These are phyloP conservation scores for Lepisosteus oculatus DNA, from an alignment of 2,113 vertebrate genomes.

Conservation along the genomic window DNA sequence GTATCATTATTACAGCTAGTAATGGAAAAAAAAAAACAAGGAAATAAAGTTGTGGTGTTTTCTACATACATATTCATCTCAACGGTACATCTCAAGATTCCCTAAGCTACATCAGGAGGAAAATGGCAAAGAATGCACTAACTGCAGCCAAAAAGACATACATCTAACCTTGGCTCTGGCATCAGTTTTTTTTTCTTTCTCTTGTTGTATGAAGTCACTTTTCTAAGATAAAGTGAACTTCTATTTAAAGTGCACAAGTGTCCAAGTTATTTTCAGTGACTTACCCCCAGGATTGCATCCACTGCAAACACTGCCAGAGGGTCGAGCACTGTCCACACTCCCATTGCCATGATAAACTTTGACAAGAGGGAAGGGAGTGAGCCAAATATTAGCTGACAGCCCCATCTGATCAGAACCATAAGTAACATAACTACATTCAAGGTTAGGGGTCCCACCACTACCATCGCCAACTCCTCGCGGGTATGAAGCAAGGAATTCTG, in stretches of 20 bases:
- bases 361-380: slow-evolving; percentile 90
- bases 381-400: slow-evolving; percentile 89
- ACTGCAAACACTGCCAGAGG: slow-evolving; percentile 89
- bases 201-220: slow-evolving; percentile 67
- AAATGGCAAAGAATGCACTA: neutral
- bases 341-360: slow-evolving; percentile 92
- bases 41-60: no score
- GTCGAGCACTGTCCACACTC: slow-evolving; percentile 91
- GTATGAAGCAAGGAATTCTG: slow-evolving; percentile 78
- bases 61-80: no score
- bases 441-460: slow-evolving; percentile 82
- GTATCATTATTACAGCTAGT: no score
- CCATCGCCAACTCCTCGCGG: slow-evolving; percentile 81
- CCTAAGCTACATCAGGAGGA: no score
- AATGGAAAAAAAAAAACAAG: no score
- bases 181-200: slow-evolving; percentile 25
- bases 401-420: slow-evolving; percentile 90
- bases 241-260: slow-evolving; percentile 74
- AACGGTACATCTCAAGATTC: no score
- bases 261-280: slow-evolving; percentile 91
- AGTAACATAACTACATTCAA: slow-evolving; percentile 75
- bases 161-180: slow-evolving; percentile 35
- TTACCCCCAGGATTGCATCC: slow-evolving; percentile 94
- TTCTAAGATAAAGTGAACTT: slow-evolving; percentile 78
- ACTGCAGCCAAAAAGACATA: slow-evolving; percentile 37